A percentile compares a stretch with the other conserved stretches of the same genome.
Conservation (phyloP, 2,888 invertebrate species). For the Keiferia lycopersicella region DNA sequence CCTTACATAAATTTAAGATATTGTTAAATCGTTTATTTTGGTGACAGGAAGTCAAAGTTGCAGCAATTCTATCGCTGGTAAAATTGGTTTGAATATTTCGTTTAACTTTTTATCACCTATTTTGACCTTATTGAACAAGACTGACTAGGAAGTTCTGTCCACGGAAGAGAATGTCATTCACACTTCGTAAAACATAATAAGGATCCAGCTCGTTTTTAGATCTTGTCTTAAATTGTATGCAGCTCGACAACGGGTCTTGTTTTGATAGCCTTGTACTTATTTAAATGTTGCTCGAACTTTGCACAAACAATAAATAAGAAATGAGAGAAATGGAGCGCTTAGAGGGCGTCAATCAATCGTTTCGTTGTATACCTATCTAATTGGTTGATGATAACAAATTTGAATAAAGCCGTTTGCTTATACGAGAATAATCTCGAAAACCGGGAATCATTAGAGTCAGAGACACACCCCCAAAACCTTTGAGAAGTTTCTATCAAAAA, state of each 20-base stretch:
- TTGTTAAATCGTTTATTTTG: background rate
- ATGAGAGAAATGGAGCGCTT: too few species aligned
- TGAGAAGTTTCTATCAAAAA: background rate
- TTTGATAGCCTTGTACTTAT: too few species aligned
- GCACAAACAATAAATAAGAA: too few species aligned
- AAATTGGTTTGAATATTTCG: background rate
- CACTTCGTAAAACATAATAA: constrained; percentile 15
- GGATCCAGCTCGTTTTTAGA: too few species aligned
- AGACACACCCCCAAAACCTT: background rate
- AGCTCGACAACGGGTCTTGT: too few species aligned
- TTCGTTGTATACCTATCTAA: too few species aligned
- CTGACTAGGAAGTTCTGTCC: constrained; percentile 23
- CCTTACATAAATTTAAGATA: background rate
- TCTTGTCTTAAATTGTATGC: too few species aligned
- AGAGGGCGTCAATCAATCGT: too few species aligned
- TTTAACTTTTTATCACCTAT: background rate
- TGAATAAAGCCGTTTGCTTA: background rate
- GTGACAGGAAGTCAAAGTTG: background rate
- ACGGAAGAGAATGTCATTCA: constrained; percentile 28
- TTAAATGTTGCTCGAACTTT: too few species aligned
- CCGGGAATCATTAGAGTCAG: constrained; percentile 18
- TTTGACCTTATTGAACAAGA: constrained; percentile 22
- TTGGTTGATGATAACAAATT: background rate
- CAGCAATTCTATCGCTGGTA: background rate
- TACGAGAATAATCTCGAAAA: background rate